Percentiles rank a stretch among this genome's conserved stretches.
These are phyloP conservation scores for Nipponia nippon DNA, from an alignment of 2,113 vertebrate species.

Conservation along the genomic window DNA sequence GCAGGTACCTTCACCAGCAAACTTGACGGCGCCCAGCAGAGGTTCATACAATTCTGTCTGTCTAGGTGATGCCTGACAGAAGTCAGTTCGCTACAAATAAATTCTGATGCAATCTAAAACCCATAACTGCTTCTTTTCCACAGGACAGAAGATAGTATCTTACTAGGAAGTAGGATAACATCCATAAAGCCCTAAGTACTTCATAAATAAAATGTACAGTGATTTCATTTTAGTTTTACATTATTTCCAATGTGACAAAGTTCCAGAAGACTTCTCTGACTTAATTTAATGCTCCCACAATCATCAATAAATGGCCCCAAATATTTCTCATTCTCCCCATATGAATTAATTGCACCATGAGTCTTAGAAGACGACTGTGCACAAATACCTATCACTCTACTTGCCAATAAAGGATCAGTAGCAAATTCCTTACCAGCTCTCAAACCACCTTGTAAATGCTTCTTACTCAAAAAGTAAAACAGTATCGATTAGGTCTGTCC, in stretches of 20 bases:
- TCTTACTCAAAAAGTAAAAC: neutral
- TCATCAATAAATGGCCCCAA: neutral
- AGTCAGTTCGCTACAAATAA: neutral
- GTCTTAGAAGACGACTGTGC: neutral
- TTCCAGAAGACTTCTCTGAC: neutral
- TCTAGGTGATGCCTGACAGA: neutral
- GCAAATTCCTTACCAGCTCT: neutral
- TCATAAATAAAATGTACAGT: neutral
- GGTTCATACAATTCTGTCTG: neutral
- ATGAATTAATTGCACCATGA: neutral
- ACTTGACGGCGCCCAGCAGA: accelerated
- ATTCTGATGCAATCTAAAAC: neutral
- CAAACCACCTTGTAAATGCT: neutral
- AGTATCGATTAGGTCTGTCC: neutral
- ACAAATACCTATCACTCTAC: neutral
- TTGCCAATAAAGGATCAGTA: neutral
- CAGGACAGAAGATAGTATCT: neutral
- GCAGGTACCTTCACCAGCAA: neutral
- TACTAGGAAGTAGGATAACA: neutral
- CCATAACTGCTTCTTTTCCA: accelerated
- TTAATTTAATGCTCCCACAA: neutral
- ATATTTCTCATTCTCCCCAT: neutral
- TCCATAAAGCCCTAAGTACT: neutral
- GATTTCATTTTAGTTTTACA: neutral
- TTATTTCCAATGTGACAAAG: neutral